A percentile compares a stretch with the other conserved stretches of the same genome.
These are phyloP conservation scores for Spodoptera litura DNA, from an alignment of 1,140 invertebrate genomes.

Conservation along the genomic window DNA sequence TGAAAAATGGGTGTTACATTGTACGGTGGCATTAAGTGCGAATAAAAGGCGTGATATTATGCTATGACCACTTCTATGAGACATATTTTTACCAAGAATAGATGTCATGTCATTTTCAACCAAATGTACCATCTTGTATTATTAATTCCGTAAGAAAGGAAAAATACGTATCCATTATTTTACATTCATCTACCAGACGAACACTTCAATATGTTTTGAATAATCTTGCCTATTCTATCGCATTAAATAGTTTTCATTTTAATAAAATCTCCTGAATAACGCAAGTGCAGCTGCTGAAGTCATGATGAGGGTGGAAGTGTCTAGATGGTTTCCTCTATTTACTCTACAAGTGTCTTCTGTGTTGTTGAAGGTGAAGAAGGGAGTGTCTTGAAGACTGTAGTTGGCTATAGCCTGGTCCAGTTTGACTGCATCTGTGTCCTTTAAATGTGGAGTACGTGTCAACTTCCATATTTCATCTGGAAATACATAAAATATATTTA, in stretches of 20 bases:
- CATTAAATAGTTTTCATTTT: neutral
- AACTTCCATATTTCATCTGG: conserved; percentile 81
- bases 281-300: conserved; percentile 68
- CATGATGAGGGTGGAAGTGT: conserved; percentile 64
- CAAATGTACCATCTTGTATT: too few species aligned
- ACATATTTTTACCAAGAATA: too few species aligned
- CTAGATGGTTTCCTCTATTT: conserved; percentile 58
- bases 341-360: conserved; percentile 74
- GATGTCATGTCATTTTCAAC: too few species aligned
- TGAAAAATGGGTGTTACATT: too few species aligned
- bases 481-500: conserved; percentile 44
- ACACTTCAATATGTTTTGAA: too few species aligned
- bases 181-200: too few species aligned
- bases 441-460: conserved; percentile 71
- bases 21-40: too few species aligned
- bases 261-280: conserved; percentile 68
- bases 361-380: conserved; percentile 74
- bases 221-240: too few species aligned
- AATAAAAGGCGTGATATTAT: too few species aligned
- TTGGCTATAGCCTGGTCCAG: conserved; percentile 69
- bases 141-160: too few species aligned
- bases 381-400: conserved; percentile 67
- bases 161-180: too few species aligned
- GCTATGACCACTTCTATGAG: too few species aligned
- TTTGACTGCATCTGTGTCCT: conserved; percentile 67